Percentiles rank a stretch among this genome's conserved stretches.
Conservation (phyloP, 2,888 invertebrate genomes). For the Gortyna flavago region DNA sequence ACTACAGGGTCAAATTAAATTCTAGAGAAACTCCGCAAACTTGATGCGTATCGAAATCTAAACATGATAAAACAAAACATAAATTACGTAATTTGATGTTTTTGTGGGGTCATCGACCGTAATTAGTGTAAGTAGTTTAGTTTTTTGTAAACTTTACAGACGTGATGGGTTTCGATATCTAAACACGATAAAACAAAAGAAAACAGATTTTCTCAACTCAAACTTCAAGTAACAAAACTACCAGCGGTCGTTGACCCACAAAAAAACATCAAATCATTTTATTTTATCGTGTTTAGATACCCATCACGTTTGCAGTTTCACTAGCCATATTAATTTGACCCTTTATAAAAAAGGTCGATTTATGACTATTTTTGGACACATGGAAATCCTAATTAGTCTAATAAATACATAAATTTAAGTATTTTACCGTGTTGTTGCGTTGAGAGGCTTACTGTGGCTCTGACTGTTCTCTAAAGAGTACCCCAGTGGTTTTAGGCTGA, state of each 20-base stretch:
- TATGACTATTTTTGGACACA: conserved; percentile 3
- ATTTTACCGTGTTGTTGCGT: not conserved
- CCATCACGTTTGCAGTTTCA: not conserved
- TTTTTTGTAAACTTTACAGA: not conserved
- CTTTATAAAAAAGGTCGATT: not conserved
- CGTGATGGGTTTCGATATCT: not conserved
- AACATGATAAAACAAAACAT: not conserved
- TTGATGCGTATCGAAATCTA: not conserved
- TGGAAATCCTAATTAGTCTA: not conserved
- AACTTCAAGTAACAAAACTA: not conserved
- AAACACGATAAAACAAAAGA: not conserved
- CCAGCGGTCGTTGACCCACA: not conserved
- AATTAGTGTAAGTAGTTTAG: no score
- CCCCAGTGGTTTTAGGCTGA: not conserved
- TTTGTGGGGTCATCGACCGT: not conserved
- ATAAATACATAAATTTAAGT: conserved; percentile 29
- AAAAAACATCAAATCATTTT: not conserved
- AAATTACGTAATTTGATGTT: no score
- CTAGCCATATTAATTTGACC: not conserved
- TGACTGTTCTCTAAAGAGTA: not conserved
- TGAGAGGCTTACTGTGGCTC: no score
- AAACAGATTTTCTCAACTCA: not conserved
- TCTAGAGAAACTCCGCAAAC: not conserved
- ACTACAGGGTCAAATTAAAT: not conserved
- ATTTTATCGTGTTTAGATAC: not conserved